Evolutionary conservation across 2,888 invertebrate species (phyloP), one percentile per base, ranked within the genome.

Genomic region (Isoperla grammatica): DNA sequence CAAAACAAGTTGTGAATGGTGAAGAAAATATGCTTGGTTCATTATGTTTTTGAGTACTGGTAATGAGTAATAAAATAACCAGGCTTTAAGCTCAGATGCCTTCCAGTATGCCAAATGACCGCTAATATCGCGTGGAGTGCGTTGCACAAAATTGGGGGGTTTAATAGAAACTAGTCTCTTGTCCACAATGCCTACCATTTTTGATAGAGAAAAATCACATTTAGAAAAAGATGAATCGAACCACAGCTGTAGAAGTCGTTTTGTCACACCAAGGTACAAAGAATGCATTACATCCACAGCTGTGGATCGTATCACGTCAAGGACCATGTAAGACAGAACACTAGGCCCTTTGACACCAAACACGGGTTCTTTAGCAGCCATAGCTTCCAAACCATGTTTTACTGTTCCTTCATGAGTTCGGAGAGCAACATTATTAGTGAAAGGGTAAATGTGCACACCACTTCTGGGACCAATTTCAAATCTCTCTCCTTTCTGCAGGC

Each of bases 11-110:
- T 60, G 53, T n/a, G 46, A 40, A 53, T 67, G 63, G 57, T 67
- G 65, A 12, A 64, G 12, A 20, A 66, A 64, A 57, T 62, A 66
- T 17, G 56, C 55, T 1, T 50, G 9, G 6, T 8, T 11, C 66
- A 68, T 65, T 19, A 65, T 43, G 20, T 62, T 61, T 17, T 59
- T 13, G 15, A 68, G 42, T 23, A 67, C 29, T 9, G 64, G 64
- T 39, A 66, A 11, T 11, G 65, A 67, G 53, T 65, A 67, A 37
- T 64, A 50, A 6, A 65, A 60, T 9, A 67, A 56, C 58, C 61
- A 66, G 6, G 35, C 17, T 63, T 64, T 67, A 1, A 65, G 58
- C 19, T 67, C 68, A 5, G 59, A 59, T 0, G 64, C 66, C 60
- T 68, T 68, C 64, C 63, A 66, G 49, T 66, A 45, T 6, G 15